Evolutionary conservation across 2,888 invertebrate genomes (phyloP).

Genomic region (Myathropa florea): DNA sequence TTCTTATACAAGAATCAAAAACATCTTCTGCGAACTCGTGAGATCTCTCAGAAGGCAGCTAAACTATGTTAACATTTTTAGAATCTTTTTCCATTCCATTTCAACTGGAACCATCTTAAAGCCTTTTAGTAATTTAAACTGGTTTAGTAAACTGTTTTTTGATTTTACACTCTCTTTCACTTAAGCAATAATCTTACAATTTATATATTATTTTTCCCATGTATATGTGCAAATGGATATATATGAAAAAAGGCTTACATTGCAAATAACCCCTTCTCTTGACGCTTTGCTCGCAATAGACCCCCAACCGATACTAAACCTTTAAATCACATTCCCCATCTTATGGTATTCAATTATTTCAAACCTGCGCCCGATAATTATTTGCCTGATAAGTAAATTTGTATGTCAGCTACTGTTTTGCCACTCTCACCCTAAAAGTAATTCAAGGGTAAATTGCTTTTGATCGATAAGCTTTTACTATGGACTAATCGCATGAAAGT

Average conservation of each 20-base stretch:
- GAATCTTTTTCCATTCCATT: too few species aligned
- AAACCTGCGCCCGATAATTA: not conserved
- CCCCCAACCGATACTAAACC: conserved; percentile 29
- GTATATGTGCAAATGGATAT: not conserved
- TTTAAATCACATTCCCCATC: not conserved
- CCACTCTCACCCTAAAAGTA: not conserved
- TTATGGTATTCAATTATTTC: not conserved
- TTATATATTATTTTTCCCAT: too few species aligned
- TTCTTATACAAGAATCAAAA: too few species aligned
- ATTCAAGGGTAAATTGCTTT: not conserved
- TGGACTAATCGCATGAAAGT: not conserved
- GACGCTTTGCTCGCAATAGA: not conserved
- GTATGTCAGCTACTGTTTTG: not conserved
- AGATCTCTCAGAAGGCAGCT: too few species aligned
- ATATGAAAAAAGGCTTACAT: not conserved
- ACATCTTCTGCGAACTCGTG: too few species aligned
- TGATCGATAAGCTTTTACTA: not conserved
- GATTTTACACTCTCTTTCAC: too few species aligned
- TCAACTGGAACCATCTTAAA: too few species aligned
- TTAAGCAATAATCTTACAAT: too few species aligned
- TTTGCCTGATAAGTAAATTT: not conserved
- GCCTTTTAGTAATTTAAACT: too few species aligned
- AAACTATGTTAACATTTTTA: too few species aligned
- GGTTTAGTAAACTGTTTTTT: too few species aligned
- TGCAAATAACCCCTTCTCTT: not conserved